Percentiles rank a stretch among this genome's conserved stretches.
These are phyloP conservation scores for Latrodectus hesperus DNA, from an alignment of 2,888 invertebrate species.

Conservation along the genomic window DNA sequence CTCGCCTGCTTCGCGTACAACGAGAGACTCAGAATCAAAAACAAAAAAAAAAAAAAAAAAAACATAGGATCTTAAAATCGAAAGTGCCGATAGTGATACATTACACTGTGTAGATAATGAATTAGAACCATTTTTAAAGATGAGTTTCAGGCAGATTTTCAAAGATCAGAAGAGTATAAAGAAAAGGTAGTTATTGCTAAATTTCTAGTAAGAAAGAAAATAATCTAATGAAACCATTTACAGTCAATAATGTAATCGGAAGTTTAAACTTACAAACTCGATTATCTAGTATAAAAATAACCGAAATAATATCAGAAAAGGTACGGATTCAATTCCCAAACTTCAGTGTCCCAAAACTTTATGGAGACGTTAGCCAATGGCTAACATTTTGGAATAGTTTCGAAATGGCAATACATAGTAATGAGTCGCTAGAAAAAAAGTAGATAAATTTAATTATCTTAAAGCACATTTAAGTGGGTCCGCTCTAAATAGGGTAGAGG, in stretches of 20 bases:
- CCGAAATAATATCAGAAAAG: not conserved
- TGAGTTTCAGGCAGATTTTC: not conserved
- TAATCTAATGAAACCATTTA: not conserved
- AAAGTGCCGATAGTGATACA: too few species aligned
- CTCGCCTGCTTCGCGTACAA: too few species aligned
- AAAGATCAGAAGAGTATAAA: not conserved
- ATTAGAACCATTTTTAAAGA: not conserved
- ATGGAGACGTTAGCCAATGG: not conserved
- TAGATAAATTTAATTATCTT: not conserved
- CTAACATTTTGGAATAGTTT: not conserved
- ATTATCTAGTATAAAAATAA: not conserved
- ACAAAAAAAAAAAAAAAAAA: too few species aligned
- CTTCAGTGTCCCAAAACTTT: not conserved
- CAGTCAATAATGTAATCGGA: not conserved
- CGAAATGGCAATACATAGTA: not conserved
- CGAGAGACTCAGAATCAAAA: too few species aligned
- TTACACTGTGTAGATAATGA: not conserved
- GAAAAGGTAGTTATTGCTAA: not conserved
- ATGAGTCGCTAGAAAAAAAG: not conserved
- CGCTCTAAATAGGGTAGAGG: slow-evolving; percentile 1
- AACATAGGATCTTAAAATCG: too few species aligned
- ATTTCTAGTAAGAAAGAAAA: not conserved
- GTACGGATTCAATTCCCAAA: not conserved
- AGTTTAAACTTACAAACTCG: not conserved
- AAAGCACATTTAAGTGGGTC: slow-evolving; percentile 11